These are phyloP conservation scores for Acanthurus leucopareius DNA, from an alignment of 2,797 vertebrate species.

Conservation along the genomic window DNA sequence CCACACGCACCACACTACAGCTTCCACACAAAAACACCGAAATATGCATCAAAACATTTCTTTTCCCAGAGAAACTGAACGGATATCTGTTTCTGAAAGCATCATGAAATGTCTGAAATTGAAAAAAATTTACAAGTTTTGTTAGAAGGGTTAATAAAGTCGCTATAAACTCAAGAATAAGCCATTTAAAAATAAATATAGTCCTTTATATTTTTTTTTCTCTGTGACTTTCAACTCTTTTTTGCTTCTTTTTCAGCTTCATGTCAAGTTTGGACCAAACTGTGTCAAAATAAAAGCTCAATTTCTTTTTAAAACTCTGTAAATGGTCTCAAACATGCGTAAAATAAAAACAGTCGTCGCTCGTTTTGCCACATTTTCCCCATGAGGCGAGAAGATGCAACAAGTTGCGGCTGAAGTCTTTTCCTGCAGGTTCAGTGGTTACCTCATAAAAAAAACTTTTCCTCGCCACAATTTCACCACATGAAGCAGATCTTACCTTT, in stretches of 20 bases:
- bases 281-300: neutral
- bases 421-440: neutral
- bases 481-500: slow-evolving; percentile 38
- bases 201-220: neutral
- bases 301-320: neutral
- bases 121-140: too few relatives aligned
- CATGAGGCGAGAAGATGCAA: slow-evolving; percentile 36
- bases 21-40: slow-evolving; percentile 9
- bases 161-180: neutral
- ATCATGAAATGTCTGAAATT: neutral
- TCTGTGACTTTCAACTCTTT: neutral
- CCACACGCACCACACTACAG: slow-evolving; percentile 20
- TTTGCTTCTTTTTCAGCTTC: neutral
- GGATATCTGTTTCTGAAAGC: neutral
- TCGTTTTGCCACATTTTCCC: neutral
- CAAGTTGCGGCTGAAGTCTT: slow-evolving; percentile 20
- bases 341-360: neutral
- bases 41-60: neutral
- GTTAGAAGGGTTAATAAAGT: too few relatives aligned
- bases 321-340: neutral
- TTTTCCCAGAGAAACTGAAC: neutral
- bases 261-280: neutral
- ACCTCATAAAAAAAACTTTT: neutral
- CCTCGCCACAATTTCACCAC: neutral
- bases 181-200: neutral